Conservation (phyloP, 2,113 vertebrate genomes). For the Hypocryptadius cinnamomeus region DNA sequence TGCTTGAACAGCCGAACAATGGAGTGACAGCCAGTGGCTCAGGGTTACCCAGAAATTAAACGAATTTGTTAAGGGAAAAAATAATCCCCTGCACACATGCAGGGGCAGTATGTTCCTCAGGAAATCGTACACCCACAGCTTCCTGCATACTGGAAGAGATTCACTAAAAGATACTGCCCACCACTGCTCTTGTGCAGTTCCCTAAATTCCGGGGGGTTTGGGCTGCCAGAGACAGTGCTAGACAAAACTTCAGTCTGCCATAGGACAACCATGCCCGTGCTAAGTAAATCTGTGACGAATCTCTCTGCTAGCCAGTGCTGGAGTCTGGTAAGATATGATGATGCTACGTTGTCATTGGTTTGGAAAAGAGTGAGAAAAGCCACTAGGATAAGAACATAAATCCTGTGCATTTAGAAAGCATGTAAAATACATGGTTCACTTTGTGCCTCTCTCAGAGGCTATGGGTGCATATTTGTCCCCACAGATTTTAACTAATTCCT, state of each 20-base stretch:
- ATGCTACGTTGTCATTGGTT: rapidly evolving
- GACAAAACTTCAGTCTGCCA: background rate
- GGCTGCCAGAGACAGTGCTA: background rate
- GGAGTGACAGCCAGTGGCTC: background rate
- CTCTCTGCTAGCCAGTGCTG: background rate
- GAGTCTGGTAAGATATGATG: background rate
- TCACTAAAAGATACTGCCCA: background rate
- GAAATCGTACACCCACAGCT: rapidly evolving
- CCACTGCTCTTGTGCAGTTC: background rate
- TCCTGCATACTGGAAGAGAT: background rate
- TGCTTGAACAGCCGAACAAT: background rate
- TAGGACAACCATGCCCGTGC: background rate
- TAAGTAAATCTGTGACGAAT: rapidly evolving
- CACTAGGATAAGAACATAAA: background rate
- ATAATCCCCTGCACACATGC: background rate
- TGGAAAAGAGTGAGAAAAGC: background rate
- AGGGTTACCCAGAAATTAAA: background rate
- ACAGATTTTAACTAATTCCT: background rate
- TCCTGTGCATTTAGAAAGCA: background rate
- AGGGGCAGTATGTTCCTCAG: background rate
- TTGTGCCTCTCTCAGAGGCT: background rate
- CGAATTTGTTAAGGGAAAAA: background rate
- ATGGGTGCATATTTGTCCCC: rapidly evolving
- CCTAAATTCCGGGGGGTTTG: background rate
- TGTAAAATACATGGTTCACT: background rate